Evolutionary conservation across 1,140 invertebrate genomes (phyloP).

Genomic region (Meteorus sp.): DNA sequence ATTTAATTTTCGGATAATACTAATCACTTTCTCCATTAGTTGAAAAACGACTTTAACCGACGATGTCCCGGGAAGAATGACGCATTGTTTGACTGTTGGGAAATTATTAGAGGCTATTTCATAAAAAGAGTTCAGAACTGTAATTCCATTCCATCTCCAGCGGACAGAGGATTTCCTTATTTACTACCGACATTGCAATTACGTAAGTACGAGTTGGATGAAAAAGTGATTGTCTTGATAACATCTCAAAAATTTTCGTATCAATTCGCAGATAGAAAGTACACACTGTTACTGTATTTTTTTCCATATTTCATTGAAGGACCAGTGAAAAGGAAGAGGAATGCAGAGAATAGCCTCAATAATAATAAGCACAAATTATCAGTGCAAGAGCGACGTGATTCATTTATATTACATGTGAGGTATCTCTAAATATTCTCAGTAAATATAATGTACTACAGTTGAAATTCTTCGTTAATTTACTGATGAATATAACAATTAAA

Average conservation of each 20-base stretch:
- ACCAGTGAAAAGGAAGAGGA: conserved; percentile 3
- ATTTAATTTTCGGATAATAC: not conserved
- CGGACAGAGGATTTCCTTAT: not conserved
- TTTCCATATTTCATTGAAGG: conserved; percentile 2
- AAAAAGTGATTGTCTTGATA: not conserved
- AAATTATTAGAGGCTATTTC: not conserved
- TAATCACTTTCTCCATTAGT: not conserved
- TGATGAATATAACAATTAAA: too few species aligned
- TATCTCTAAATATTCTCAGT: not conserved
- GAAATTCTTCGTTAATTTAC: too few species aligned
- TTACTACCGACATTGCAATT: not conserved
- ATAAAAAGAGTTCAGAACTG: not conserved
- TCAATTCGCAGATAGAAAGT: conserved; percentile 11
- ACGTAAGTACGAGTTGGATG: not conserved
- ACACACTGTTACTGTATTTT: conserved; percentile 13
- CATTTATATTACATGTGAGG: conserved; percentile 8
- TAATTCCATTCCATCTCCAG: not conserved
- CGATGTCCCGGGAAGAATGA: not conserved
- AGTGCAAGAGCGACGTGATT: not conserved
- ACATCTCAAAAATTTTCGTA: not conserved
- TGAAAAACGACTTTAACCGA: not conserved
- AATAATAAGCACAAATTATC: not conserved
- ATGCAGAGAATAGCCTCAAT: not conserved
- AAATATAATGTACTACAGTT: not conserved
- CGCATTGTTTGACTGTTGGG: not conserved